These are phyloP conservation scores for Apostichopus parvimensis DNA, from an alignment of 35 echinoderm and acorn worm species.

Conservation along the genomic window DNA sequence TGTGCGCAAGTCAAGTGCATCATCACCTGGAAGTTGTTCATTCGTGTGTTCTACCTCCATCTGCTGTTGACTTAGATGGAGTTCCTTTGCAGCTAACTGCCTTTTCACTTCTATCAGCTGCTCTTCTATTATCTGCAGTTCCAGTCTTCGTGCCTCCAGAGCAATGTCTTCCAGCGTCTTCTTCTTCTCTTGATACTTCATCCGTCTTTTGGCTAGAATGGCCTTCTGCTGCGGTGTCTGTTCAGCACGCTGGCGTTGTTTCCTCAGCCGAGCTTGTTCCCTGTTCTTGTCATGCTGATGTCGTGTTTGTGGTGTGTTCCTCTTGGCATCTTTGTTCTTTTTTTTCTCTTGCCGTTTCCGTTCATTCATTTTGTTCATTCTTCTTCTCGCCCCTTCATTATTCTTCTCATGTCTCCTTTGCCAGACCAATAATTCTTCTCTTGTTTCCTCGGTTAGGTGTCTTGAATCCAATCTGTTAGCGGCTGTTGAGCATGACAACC, in stretches of 20 bases:
- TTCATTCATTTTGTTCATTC: constrained; percentile 51
- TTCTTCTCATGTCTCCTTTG: constrained; percentile 20
- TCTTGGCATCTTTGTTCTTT: not conserved
- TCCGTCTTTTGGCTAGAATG: constrained; percentile 25
- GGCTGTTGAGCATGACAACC: constrained; percentile 41
- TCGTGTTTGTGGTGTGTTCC: constrained; percentile 21
- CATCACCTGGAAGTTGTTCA: constrained; percentile 42
- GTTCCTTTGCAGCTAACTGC: constrained; percentile 39
- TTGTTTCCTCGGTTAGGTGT: not conserved
- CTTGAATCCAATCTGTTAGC: constrained; percentile 7
- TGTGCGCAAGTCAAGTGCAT: constrained; percentile 27
- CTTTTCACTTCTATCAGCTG: constrained; percentile 9
- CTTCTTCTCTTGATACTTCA: constrained; percentile 7
- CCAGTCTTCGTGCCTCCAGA: constrained; percentile 11
- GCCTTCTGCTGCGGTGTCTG: constrained; percentile 26
- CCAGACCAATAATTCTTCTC: constrained; percentile 14
- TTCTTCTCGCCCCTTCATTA: constrained; percentile 4
- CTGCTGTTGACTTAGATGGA: not conserved
- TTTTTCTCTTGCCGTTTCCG: constrained; percentile 7
- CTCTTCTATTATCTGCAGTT: constrained; percentile 3
- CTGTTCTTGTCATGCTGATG: constrained; percentile 37
- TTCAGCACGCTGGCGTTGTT: constrained; percentile 34
- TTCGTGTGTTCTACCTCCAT: constrained; percentile 6
- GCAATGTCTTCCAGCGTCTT: constrained; percentile 20
- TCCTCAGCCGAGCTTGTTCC: constrained; percentile 33